These are phyloP conservation scores for Iphiclides podalirius DNA, from an alignment of 2,888 invertebrate genomes.

Conservation along the genomic window DNA sequence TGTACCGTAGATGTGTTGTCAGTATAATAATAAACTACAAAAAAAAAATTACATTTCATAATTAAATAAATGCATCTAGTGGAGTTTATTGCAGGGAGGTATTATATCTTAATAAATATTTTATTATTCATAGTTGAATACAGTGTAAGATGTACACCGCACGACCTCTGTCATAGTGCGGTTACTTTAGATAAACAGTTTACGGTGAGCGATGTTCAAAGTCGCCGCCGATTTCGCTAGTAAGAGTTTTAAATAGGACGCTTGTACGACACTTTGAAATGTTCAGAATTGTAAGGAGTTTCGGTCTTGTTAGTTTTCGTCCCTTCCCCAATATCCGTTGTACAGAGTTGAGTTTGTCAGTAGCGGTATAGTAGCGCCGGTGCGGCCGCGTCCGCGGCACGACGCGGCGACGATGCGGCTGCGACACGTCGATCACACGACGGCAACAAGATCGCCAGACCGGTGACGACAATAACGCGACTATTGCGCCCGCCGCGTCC, in stretches of 20 bases:
- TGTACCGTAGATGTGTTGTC: constrained; percentile 80
- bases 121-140: constrained; percentile 76
- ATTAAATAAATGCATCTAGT: constrained; percentile 74
- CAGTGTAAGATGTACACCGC: constrained; percentile 65
- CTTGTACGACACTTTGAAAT: constrained; percentile 44
- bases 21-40: constrained; percentile 74
- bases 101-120: constrained; percentile 66
- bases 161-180: constrained; percentile 55
- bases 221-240: constrained; percentile 44
- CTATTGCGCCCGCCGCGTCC: constrained; percentile 46
- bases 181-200: constrained; percentile 50
- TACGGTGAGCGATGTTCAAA: constrained; percentile 39
- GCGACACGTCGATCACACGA: constrained; percentile 22
- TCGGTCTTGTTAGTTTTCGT: constrained; percentile 41
- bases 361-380: constrained; percentile 33
- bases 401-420: constrained; percentile 23
- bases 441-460: constrained; percentile 25
- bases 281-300: constrained; percentile 38
- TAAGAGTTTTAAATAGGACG: constrained; percentile 51
- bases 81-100: constrained; percentile 75
- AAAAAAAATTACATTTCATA: constrained; percentile 73
- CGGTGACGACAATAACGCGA: constrained; percentile 60
- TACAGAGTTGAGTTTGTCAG: constrained; percentile 38
- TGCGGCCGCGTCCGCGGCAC: constrained; percentile 19
- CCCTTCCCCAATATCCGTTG: constrained; percentile 37